Base-by-base conservation (phyloP, 2,797 vertebrate genomes). In the Eurystomus glaucurus region DNA sequence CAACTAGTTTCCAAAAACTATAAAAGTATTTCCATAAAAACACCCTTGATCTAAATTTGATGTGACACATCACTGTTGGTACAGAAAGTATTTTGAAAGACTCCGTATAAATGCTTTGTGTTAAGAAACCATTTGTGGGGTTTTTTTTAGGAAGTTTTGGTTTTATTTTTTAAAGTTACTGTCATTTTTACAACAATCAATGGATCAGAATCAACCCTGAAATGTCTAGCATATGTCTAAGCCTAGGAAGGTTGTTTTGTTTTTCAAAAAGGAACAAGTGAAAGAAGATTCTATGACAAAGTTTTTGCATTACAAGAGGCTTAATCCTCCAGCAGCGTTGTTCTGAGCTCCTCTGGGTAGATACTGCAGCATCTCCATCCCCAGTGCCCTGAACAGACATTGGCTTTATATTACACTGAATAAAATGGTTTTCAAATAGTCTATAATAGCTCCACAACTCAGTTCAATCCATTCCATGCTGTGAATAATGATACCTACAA, bases 51-150 rank as follows among this genome's bases (percentile, higher is more conserved):
- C 95, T 77, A 58, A 83, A 85, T 76, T 87, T 68, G 75, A 71
- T 54, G 37, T 28, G 31, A 79, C 29, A 86, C 39, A 15, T 16
- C 0, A 1, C 6, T 61, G 7, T 23, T 84, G n/a, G 69, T 76
- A 90, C 16, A 85, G 43, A 69, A 90, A 79, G 41, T 51, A 52
- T 52, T 91, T 60, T 89, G 35, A 84, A 96, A 96, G 72, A 69
- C 31, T 81, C 50, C 15, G 57, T 22, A 69, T 10, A 80, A 85
- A 89, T 4, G 21, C 8, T 26, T 41, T 51, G 9, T 62, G 18
- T 86, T 82, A 79, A 77, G 66, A 93, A 90, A 82, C 3, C 11
- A 62, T 29, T 72, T 74, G 46, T 55, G 7, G 26, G 17, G 20
- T 43, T 31, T 35, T n/a, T 52, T 52, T 64, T 50, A 55, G 35